Evolutionary conservation across 2,888 invertebrate species (phyloP).

Genomic region (Cryptocephalus moraei): DNA sequence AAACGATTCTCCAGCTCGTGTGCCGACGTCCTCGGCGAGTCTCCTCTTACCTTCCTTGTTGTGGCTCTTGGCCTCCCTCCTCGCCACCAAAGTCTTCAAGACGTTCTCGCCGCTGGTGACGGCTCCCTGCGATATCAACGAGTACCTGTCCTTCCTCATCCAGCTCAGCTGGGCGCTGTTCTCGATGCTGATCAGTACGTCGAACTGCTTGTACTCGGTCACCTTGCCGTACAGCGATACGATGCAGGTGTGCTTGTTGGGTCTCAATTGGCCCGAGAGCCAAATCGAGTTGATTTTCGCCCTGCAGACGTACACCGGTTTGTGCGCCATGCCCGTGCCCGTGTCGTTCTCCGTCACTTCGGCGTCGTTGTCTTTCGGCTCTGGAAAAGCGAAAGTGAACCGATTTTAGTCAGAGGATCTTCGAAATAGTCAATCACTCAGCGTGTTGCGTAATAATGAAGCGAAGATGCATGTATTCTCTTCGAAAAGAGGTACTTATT

Average conservation of each 20-base stretch:
- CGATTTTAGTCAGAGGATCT: no score
- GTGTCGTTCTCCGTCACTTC: slow-evolving; percentile 47
- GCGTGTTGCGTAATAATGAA: no score
- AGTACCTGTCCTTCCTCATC: slow-evolving; percentile 65
- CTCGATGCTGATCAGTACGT: slow-evolving; percentile 68
- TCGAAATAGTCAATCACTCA: no score
- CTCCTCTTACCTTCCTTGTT: slow-evolving; percentile 16
- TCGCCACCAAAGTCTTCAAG: slow-evolving; percentile 29
- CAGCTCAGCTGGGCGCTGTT: slow-evolving; percentile 67
- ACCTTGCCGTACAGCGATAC: slow-evolving; percentile 48
- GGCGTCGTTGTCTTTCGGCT: slow-evolving; percentile 36
- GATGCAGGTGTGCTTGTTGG: slow-evolving; percentile 49
- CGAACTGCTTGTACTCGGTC: slow-evolving; percentile 45
- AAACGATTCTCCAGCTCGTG: no score
- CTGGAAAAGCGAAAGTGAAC: no score
- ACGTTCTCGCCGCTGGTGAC: slow-evolving; percentile 47
- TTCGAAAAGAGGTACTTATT: no score
- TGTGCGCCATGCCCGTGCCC: slow-evolving; percentile 36
- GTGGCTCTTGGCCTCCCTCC: slow-evolving; percentile 24
- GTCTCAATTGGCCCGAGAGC: slow-evolving; percentile 58
- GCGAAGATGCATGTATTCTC: no score
- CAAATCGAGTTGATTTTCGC: slow-evolving; percentile 61
- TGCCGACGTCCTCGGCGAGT: no score
- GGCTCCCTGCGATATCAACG: slow-evolving; percentile 54
- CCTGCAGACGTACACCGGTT: slow-evolving; percentile 62